Evolutionary conservation across 2,113 vertebrate genomes (phyloP), one percentile per base, ranked within the genome.

Genomic region (Macquaria australasica): DNA sequence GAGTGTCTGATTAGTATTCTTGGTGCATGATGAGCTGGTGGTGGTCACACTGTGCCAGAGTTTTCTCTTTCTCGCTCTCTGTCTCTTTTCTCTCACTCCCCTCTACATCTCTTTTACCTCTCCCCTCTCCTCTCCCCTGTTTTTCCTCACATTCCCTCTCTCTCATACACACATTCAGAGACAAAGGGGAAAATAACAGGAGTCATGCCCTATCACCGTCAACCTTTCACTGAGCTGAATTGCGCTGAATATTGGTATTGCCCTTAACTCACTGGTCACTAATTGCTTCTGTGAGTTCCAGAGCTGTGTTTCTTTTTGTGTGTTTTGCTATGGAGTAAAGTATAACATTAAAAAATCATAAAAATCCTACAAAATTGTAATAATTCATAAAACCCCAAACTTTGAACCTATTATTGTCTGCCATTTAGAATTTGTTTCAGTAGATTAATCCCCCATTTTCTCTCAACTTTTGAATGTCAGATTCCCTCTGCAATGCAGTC

Each of bases 1-100:
- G 83, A 85, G 72, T 60, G 68, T 87, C 81, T 92, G 63, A 92
- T 94, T 94, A 89, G 89, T 89, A 94, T 95, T 94, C 92, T 84
- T 37, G 16, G 51, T 68, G 79, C 92, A 88, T 21, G 71, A 68
- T 53, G 83, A 81, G 83, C 87, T 86, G 88, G 81, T 88, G 87
- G 83, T 88, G 77, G 84, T 91, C 87, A 85, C 88, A 88, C 82
- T 86, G 91, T 80, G 81, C 86, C 90, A 88, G 81, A 85, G 78
- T 85, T 93, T 87, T 85, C 78, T 72, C 74, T 93, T 87, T 85
- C 74, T 43, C 2, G 58, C 63, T 56, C 14, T 68, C 48, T 68
- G 63, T 83, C 80, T 81, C 60, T 62, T 58, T 73, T 56, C 76
- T 90, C 83, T 79, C 58, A 21, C 75, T 48, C 50, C 51, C 60